Evolutionary conservation across 2,888 invertebrate genomes (phyloP).

Genomic region (Tenthredo scrophulariae): DNA sequence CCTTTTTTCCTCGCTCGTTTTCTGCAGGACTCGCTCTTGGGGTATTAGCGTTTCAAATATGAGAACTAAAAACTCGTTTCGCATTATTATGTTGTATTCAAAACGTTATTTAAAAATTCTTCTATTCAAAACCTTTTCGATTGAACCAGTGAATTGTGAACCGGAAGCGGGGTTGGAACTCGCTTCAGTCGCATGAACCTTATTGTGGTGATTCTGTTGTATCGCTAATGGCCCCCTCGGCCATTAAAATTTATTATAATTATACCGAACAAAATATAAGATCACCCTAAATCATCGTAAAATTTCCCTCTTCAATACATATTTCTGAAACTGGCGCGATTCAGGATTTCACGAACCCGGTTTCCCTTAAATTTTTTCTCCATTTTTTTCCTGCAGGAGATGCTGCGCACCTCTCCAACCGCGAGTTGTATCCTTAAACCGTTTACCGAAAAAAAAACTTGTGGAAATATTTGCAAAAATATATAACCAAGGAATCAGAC

Average conservation of each 20-base stretch:
- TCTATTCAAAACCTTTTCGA: neutral
- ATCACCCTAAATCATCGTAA: neutral
- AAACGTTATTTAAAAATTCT: neutral
- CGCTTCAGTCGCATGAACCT: conserved; percentile 2
- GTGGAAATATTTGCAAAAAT: neutral
- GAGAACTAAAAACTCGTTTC: neutral
- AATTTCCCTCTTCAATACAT: neutral
- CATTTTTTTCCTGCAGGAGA: neutral
- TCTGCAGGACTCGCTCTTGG: neutral
- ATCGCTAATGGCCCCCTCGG: neutral
- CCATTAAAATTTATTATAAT: conserved; percentile 18
- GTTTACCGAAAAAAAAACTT: conserved; percentile 13
- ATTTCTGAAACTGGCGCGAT: neutral
- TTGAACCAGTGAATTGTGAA: conserved; percentile 3
- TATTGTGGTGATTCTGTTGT: neutral
- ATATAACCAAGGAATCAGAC: neutral
- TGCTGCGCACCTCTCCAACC: neutral
- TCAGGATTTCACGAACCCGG: neutral
- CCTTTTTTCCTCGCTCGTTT: neutral
- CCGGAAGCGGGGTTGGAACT: neutral
- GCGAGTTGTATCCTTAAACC: conserved; percentile 1
- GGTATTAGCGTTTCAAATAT: neutral
- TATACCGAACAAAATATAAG: neutral
- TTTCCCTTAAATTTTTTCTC: neutral
- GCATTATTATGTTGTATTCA: neutral